phyloP scores from a whole-genome alignment of 2,797 vertebrate species.

The Lerista edwardsae region DNA sequence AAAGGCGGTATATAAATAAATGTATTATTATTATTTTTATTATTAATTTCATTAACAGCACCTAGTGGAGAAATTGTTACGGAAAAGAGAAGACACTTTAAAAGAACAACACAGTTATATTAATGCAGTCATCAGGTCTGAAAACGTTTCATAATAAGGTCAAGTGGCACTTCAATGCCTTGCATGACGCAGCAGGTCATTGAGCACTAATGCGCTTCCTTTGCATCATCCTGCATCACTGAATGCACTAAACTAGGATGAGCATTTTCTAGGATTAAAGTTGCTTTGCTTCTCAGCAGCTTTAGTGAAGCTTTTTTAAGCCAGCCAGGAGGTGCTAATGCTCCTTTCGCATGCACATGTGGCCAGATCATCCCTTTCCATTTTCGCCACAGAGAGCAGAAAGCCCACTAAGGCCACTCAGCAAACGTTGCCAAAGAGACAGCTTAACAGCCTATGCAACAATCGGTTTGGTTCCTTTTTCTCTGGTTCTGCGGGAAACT shows the following conservation, averaged over 20 bases:
- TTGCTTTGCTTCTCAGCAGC: conserved; percentile 59
- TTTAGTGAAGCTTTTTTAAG: conserved; percentile 70
- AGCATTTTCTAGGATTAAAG: conserved; percentile 68
- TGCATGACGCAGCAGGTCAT: conserved; percentile 25
- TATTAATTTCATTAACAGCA: conserved; percentile 21
- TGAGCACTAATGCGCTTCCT: conserved; percentile 19
- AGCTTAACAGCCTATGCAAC: conserved; percentile 37
- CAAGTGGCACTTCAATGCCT: conserved; percentile 12
- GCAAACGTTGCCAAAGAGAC: conserved; percentile 29
- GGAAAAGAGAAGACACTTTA: not conserved
- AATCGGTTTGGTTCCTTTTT: conserved; percentile 28
- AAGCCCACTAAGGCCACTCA: conserved; percentile 48
- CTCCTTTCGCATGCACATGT: conserved; percentile 65
- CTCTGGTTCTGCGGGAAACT: not conserved
- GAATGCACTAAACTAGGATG: conserved; percentile 52
- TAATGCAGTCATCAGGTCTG: not conserved
- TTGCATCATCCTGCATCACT: conserved; percentile 36
- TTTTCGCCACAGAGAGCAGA: conserved; percentile 58
- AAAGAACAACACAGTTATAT: not conserved
- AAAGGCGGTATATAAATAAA: too few relatives aligned
- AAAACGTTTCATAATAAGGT: conserved; percentile 22
- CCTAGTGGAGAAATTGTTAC: not conserved
- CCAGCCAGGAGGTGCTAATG: conserved; percentile 64
- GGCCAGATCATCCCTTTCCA: conserved; percentile 66
- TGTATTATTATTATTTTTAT: too few relatives aligned